Evolutionary conservation across 2,888 invertebrate species (phyloP), one percentile per base, ranked within the genome.

Genomic region (Amiota communis): DNA sequence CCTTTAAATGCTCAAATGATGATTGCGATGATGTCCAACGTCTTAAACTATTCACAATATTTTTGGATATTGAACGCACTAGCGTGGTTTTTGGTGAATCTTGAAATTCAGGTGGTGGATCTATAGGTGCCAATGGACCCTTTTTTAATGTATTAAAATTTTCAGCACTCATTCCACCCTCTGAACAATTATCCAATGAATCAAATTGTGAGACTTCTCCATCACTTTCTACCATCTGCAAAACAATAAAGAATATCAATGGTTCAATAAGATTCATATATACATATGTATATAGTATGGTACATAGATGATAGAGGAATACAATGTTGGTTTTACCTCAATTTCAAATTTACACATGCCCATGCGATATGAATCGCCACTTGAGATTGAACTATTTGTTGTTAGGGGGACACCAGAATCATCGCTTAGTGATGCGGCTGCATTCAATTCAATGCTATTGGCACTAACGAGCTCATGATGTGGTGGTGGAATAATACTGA

Each of bases 71-170:
- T 51, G 88, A 88, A 59, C 90, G 85, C 13, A 88, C 83, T 2
- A 90, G 81, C 23, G 90, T 90, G 36, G 89, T 89, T 79, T 89
- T 88, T 8, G 90, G 89, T 15, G 90, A 89, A 71, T 90, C 90
- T 91, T 96, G 96, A 90, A 96, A 96, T 88, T 96, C 95, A 15
- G 93, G 94, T 15, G 96, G 96, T 76, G 96, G 96, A 86, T 95
- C 95, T 79, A 96, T 95, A 86, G 80, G 91, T 70, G 93, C 93
- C 85, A 92, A 92, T 11, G 95, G 95, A 36, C 94, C 95, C 89
- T 95, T 95, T 87, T 95, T 95, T 77, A 95, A 91, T 2, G 95
- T 95, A 87, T 95, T 95, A 86, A 95, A 95, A 89, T 95, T 94
- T 88, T 95, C 95, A 13, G 94, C 94, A 81, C 94, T 94, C 93